Evolutionary conservation across 2,888 invertebrate species (phyloP).

Genomic region (Scaeva pyrastri): DNA sequence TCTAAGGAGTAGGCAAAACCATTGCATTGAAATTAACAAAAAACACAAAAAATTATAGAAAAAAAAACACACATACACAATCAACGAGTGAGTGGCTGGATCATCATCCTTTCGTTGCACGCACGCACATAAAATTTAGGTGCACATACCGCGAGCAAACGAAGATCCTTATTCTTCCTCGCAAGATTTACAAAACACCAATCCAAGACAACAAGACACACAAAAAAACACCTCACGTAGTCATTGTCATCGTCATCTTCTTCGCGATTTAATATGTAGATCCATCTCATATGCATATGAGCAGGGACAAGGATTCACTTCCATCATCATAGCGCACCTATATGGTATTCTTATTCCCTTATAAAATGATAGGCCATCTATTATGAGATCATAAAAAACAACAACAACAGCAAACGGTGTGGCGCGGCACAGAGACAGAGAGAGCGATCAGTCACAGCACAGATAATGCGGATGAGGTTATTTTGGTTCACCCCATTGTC

Average conservation of each 20-base stretch:
- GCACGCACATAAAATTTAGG: constrained; percentile 67
- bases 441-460: constrained; percentile 57
- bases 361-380: constrained; percentile 57
- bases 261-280: constrained; percentile 74
- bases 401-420: constrained; percentile 53
- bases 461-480: constrained; percentile 75
- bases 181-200: constrained; percentile 12
- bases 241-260: constrained; percentile 50
- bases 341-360: constrained; percentile 33
- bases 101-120: constrained; percentile 72
- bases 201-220: background rate
- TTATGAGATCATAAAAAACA: constrained; percentile 44
- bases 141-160: constrained; percentile 74
- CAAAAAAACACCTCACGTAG: constrained; percentile 69
- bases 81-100: constrained; percentile 48
- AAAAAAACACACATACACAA: too few species aligned
- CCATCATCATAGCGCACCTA: constrained; percentile 66
- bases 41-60: background rate
- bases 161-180: constrained; percentile 69
- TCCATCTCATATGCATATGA: constrained; percentile 73
- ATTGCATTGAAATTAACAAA: constrained; percentile 26
- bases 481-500: constrained; percentile 75
- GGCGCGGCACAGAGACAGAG: background rate
- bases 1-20: constrained; percentile 47
- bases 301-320: constrained; percentile 41